Evolutionary conservation across 2,113 vertebrate genomes (phyloP).

Genomic region (Gallinago paraguaiae): DNA sequence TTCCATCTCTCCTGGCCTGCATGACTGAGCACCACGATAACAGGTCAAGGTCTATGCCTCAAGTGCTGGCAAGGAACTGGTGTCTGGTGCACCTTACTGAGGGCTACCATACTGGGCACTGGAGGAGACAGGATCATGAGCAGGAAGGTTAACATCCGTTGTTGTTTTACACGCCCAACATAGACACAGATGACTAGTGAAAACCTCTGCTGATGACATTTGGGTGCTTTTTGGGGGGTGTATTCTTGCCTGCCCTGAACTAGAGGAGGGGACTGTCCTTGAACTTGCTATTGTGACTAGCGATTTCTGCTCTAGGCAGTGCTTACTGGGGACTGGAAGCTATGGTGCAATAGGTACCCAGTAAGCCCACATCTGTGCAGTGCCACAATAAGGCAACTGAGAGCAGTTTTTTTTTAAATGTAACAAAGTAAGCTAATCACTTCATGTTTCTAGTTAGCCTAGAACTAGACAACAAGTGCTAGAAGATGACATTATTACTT

Average conservation of each 20-base stretch:
- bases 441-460: not conserved
- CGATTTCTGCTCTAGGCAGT: not conserved
- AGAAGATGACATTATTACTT: not conserved
- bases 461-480: not conserved
- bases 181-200: not conserved
- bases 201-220: not conserved
- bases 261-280: not conserved
- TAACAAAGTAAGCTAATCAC: not conserved
- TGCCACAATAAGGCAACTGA: not conserved
- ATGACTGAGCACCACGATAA: not conserved
- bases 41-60: not conserved
- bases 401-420: not conserved
- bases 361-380: not conserved
- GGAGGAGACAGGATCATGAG: not conserved
- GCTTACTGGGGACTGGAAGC: not conserved
- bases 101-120: not conserved
- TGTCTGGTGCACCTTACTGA: not conserved
- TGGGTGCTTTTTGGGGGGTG: not conserved
- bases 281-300: not conserved
- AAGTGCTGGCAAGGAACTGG: not conserved
- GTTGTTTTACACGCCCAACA: not conserved
- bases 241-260: not conserved
- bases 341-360: not conserved
- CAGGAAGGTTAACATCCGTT: not conserved
- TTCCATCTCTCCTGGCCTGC: not conserved